Percentiles rank a stretch among this genome's conserved stretches.
Evolutionary conservation across 2,888 invertebrate species (phyloP).

Genomic region (Cosmorhoe ocellata): DNA sequence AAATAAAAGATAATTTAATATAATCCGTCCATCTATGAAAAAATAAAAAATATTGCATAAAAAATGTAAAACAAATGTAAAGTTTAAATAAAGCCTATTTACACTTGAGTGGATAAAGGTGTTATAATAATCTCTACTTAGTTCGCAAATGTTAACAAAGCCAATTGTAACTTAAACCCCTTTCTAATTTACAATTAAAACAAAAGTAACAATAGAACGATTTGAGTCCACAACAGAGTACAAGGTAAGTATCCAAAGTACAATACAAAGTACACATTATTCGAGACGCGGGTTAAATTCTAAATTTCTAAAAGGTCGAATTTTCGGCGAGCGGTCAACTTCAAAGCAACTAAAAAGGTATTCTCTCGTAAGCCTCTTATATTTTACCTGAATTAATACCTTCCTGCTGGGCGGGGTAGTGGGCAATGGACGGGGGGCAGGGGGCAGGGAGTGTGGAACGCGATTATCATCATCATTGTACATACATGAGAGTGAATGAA

Average conservation of each 20-base stretch:
- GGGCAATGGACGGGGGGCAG: too few species aligned
- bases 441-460: background rate
- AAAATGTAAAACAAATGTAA: too few species aligned
- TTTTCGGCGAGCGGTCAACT: constrained; percentile 25
- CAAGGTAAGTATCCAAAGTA: constrained; percentile 7
- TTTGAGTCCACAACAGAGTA: constrained; percentile 8
- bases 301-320: constrained; percentile 18
- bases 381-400: constrained; percentile 38
- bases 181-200: constrained; percentile 12
- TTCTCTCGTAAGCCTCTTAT: constrained; percentile 39
- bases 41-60: too few species aligned
- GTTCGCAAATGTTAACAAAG: constrained; percentile 3
- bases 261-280: constrained; percentile 16
- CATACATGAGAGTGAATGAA: too few species aligned
- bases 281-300: constrained; percentile 2
- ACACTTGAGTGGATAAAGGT: background rate
- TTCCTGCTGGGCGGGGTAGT: background rate
- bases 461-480: constrained; percentile 1
- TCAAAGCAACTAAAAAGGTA: constrained; percentile 38
- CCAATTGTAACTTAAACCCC: constrained; percentile 13
- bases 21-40: too few species aligned
- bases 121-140: constrained; percentile 7
- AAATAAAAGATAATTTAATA: too few species aligned
- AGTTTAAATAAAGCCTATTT: background rate
- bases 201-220: constrained; percentile 1